phyloP scores from a whole-genome alignment of 2,888 invertebrate species.

The Deroplatys truncata region DNA sequence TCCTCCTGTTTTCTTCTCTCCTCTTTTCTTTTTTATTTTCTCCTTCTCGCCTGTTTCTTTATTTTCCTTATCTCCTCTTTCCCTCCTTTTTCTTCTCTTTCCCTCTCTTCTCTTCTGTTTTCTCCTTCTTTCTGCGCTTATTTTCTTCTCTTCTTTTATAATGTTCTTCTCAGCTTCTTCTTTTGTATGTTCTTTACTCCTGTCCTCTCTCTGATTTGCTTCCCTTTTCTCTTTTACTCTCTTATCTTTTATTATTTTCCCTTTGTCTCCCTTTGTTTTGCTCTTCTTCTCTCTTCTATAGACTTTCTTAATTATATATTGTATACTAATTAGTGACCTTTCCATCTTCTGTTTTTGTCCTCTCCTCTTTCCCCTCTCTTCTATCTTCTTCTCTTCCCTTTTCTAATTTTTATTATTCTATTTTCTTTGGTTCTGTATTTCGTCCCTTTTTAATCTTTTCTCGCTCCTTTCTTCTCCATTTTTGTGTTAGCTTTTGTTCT shows the following conservation, averaged over 20 bases:
- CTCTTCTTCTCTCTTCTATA: neutral
- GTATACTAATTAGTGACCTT: neutral
- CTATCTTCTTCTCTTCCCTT: too few relatives aligned
- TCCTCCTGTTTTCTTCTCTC: too few relatives aligned
- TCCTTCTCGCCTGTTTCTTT: too few relatives aligned
- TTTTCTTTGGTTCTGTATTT: too few relatives aligned
- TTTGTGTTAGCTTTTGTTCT: too few relatives aligned
- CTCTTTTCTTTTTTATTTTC: too few relatives aligned
- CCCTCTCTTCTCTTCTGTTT: neutral
- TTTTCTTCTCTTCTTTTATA: neutral
- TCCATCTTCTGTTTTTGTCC: neutral
- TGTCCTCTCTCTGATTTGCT: too few relatives aligned
- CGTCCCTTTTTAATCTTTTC: too few relatives aligned
- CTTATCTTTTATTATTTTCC: too few relatives aligned
- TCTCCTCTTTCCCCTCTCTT: neutral
- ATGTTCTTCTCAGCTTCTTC: neutral
- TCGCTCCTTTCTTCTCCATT: too few relatives aligned
- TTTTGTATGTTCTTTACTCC: neutral
- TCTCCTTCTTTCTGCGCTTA: neutral
- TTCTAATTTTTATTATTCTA: neutral
- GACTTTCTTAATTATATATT: neutral
- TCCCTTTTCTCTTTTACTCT: neutral
- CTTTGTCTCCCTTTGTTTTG: neutral
- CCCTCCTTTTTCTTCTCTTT: neutral
- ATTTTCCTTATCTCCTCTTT: too few relatives aligned